A percentile compares a stretch with the other conserved stretches of the same genome.
phyloP scores from a whole-genome alignment of 1,140 invertebrate genomes.

The Lepidurus arcticus region DNA sequence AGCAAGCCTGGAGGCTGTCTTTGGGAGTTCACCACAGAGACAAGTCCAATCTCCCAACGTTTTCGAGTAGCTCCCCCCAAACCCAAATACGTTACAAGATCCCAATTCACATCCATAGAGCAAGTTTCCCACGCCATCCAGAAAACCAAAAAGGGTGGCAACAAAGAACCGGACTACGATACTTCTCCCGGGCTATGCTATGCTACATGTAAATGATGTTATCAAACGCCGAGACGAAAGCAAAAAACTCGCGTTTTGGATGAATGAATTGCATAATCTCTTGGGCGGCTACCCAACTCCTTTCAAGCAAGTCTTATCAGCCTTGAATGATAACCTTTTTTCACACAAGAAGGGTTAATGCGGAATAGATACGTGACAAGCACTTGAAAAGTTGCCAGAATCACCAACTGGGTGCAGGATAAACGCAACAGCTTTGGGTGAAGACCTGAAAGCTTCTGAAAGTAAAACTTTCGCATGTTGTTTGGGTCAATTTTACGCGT shows the following conservation, averaged over 20 bases:
- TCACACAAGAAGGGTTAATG: neutral
- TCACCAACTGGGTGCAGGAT: neutral
- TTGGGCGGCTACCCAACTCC: slow-evolving; percentile 2
- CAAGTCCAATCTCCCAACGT: neutral
- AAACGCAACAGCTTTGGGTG: neutral
- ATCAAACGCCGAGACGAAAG: neutral
- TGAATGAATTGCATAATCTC: slow-evolving; percentile 19
- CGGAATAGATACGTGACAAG: neutral
- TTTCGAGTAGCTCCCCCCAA: slow-evolving; percentile 9
- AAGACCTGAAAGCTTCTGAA: no score
- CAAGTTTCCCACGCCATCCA: neutral
- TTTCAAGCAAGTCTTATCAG: slow-evolving; percentile 1
- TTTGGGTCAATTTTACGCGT: neutral
- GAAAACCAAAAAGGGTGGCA: neutral
- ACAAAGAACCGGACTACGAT: slow-evolving; percentile 18
- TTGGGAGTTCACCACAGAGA: neutral
- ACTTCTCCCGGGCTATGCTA: neutral
- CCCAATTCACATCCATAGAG: neutral
- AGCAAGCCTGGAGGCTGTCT: neutral
- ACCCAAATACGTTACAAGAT: slow-evolving; percentile 14
- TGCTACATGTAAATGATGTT: slow-evolving; percentile 11
- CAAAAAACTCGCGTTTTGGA: neutral
- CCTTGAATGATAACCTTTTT: slow-evolving; percentile 10
- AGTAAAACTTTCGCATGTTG: no score
- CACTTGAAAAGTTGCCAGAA: slow-evolving; percentile 6